Evolutionary conservation across 2,113 vertebrate species (phyloP).

Genomic region (Formicarius rufipectus): DNA sequence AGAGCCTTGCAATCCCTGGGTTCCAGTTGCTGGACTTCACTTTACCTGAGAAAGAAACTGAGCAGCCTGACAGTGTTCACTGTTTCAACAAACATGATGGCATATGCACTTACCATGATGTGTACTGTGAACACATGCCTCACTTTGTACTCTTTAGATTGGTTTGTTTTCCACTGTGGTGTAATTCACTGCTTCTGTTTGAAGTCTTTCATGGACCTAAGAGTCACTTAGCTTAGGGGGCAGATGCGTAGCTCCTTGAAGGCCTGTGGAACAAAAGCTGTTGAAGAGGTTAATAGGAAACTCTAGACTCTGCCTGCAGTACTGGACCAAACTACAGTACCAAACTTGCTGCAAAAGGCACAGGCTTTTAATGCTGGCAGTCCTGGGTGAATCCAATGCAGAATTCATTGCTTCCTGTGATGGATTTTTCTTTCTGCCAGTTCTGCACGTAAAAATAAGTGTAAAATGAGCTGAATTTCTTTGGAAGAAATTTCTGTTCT

Average conservation of each 20-base stretch:
- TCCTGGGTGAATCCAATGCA: not conserved
- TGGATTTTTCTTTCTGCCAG: not conserved
- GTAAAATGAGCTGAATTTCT: not conserved
- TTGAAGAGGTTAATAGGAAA: not conserved
- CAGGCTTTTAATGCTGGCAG: not conserved
- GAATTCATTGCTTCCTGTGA: not conserved
- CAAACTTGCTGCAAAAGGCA: not conserved
- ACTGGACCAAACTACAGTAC: not conserved
- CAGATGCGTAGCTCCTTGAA: not conserved
- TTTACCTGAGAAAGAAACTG: not conserved
- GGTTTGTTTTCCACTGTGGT: not conserved
- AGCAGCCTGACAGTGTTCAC: not conserved
- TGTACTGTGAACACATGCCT: not conserved
- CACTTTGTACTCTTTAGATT: not conserved
- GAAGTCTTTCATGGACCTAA: not conserved
- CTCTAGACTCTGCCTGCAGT: not conserved
- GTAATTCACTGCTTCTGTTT: not conserved
- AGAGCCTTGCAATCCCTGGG: not conserved
- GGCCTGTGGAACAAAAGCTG: not conserved
- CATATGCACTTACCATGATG: accelerated
- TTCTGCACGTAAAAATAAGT: not conserved
- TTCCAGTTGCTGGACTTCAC: not conserved
- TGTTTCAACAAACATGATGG: not conserved
- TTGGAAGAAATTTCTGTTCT: not conserved
- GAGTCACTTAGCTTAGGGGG: not conserved